phyloP scores from a whole-genome alignment of 2,888 invertebrate species.

The Callyntrura sp. region DNA sequence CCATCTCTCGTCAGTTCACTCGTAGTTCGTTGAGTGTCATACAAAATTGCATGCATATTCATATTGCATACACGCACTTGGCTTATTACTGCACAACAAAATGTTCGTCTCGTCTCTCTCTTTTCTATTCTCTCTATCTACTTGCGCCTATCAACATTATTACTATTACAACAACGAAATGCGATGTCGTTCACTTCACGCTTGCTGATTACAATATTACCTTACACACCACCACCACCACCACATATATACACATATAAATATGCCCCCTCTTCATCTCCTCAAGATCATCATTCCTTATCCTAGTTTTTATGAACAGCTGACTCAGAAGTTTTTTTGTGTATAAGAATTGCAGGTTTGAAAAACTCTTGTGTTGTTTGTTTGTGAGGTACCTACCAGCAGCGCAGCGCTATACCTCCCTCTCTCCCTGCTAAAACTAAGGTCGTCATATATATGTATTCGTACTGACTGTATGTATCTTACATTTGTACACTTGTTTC shows the following conservation, averaged over 20 bases:
- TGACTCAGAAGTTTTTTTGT: constrained; percentile 12
- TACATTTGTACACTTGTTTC: not conserved
- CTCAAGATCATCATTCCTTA: constrained; percentile 5
- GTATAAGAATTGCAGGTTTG: constrained; percentile 17
- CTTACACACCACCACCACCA: not conserved
- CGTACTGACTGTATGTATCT: not conserved
- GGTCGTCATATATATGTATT: not conserved
- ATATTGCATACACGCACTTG: no score
- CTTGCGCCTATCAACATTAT: not conserved
- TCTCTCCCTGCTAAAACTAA: not conserved
- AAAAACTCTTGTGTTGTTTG: not conserved
- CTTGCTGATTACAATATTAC: not conserved
- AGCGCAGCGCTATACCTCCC: not conserved
- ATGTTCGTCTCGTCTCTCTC: no score
- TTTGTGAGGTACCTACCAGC: not conserved
- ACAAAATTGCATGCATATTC: no score
- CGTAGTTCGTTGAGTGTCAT: no score
- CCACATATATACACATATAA: not conserved
- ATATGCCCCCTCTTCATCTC: not conserved
- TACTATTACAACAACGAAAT: not conserved
- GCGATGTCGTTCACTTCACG: not conserved
- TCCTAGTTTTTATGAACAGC: constrained; percentile 28
- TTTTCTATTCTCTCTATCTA: no score
- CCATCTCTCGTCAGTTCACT: no score
- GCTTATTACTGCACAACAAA: not conserved